Evolutionary conservation across 2,113 vertebrate genomes (phyloP), one percentile per base, ranked within the genome.

Genomic region (Ammodytes marinus): DNA sequence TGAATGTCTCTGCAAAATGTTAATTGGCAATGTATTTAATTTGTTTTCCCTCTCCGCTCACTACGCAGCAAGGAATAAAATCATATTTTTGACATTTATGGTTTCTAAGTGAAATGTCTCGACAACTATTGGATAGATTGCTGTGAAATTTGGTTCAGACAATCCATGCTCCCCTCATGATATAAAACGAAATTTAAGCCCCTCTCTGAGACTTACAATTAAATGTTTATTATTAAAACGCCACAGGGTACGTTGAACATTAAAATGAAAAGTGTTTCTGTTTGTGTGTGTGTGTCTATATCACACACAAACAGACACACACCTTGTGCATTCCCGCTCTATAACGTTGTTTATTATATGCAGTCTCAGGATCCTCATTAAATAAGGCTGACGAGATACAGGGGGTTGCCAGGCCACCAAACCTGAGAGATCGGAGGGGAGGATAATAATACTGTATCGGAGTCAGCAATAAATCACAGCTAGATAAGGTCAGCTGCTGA

Each of bases 401-500:
- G 70, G 87, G 58, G 75, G 27, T 27, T 75, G 79, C 59, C 77
- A 47, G 66, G 66, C 53, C 71, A 67, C 78, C 57, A 53, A 55
- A 86, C 81, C 72, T 54, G 80, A 1, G 37, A 78, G 76, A 84
- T 74, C 15, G 61, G 66, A 68, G 58, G 19, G 54, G 63, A 60
- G 59, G 84, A 81, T 89, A 80, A 90, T 85, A 71, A 85, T 19
- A 78, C 55, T 79, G 80, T 81, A 57, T 66, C 17, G 52, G 27
- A 88, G 82, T 76, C 68, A 69, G 82, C 72, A 58, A 87, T 91
- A 92, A 90, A 91, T 89, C 90, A 82, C 71, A 74, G 13, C 17
- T 58, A 81, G 83, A 92, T 92, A 92, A 93, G 91, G 91, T 94
- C 89, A 90, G 55, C 52, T 53, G 14, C 76, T 83, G 91, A 92